These are phyloP conservation scores for Amazonetta brasiliensis DNA, from an alignment of 2,797 vertebrate species.

Conservation along the genomic window DNA sequence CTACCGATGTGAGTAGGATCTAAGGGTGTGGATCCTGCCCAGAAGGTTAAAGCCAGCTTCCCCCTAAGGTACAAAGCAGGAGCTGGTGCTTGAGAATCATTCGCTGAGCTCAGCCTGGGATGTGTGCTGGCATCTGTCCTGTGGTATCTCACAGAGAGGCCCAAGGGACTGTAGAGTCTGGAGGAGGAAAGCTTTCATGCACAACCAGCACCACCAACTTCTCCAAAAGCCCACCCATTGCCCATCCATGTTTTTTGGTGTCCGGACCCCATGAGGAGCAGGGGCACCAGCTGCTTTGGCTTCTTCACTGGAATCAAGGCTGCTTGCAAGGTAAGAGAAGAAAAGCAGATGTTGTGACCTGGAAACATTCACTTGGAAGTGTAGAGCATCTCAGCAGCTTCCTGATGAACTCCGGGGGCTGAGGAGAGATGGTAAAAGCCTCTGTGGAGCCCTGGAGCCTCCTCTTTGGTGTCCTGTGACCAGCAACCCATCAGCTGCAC, in stretches of 20 bases:
- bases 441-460: background rate
- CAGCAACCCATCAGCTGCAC: background rate
- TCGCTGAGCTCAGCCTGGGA: background rate
- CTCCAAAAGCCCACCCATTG: background rate
- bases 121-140: background rate
- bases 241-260: background rate
- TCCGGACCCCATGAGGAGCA: background rate
- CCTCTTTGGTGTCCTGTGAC: background rate
- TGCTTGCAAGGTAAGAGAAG: background rate
- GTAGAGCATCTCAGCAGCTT: background rate
- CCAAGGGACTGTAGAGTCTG: too few relatives aligned
- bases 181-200: background rate
- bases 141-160: background rate
- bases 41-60: background rate
- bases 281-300: background rate
- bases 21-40: background rate
- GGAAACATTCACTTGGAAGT: background rate
- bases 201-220: background rate
- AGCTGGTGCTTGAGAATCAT: background rate
- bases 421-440: background rate
- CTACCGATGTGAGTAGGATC: background rate
- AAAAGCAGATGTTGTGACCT: background rate
- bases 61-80: background rate
- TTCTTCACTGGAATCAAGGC: background rate
- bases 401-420: background rate